These are phyloP conservation scores for Palloptera scutellata DNA, from an alignment of 2,888 invertebrate species.

Conservation along the genomic window DNA sequence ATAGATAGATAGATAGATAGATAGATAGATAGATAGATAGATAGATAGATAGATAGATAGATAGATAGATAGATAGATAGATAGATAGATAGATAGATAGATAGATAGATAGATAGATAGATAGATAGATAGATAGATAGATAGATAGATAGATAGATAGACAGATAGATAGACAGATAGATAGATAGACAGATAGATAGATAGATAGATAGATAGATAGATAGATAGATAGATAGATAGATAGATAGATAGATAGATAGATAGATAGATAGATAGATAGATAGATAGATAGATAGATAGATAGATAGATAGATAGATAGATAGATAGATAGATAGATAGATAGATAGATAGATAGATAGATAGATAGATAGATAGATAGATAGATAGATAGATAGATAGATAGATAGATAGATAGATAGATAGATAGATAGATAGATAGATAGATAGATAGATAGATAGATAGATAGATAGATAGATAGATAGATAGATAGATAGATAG, in stretches of 20 bases:
- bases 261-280: conserved; percentile 1
- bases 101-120: conserved; percentile 1
- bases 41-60: conserved; percentile 1
- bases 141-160: no score
- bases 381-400: conserved; percentile 1
- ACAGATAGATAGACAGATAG: no score
- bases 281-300: conserved; percentile 1
- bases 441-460: conserved; percentile 1
- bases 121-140: conserved; percentile 1
- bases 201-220: conserved; percentile 1
- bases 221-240: conserved; percentile 1
- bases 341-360: neutral
- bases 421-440: conserved; percentile 1
- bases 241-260: conserved; percentile 1
- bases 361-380: conserved; percentile 1
- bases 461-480: conserved; percentile 1
- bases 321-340: conserved; percentile 1
- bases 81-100: conserved; percentile 1
- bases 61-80: conserved; percentile 1
- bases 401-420: conserved; percentile 1
- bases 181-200: no score
- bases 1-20: conserved; percentile 1
- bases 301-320: conserved; percentile 1
- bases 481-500: conserved; percentile 1
- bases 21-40: conserved; percentile 1